Percentiles rank a stretch among this genome's conserved stretches.
Evolutionary conservation across 2,113 vertebrate species (phyloP).

Genomic region (Malurus alboscapulatus): DNA sequence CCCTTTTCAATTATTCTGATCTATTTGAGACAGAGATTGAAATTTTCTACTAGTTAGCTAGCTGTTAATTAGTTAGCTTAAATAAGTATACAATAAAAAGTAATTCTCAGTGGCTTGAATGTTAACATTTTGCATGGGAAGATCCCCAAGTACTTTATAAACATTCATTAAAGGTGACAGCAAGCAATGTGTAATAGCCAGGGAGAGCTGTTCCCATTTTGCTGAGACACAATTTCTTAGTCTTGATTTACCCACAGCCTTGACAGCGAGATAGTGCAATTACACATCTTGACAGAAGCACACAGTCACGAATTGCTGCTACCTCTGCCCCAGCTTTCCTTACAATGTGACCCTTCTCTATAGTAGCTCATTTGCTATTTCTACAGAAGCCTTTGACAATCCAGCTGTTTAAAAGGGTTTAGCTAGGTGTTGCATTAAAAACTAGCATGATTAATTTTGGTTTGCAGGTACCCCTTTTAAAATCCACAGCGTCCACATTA

Average conservation of each 20-base stretch:
- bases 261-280: fast-evolving
- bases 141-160: not conserved
- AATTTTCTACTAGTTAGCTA: not conserved
- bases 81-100: not conserved
- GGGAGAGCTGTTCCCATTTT: not conserved
- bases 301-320: not conserved
- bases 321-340: not conserved
- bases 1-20: not conserved
- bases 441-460: not conserved
- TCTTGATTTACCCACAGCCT: not conserved
- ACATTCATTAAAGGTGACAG: not conserved
- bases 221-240: not conserved
- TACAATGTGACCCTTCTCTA: not conserved
- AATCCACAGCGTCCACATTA: not conserved
- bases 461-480: not conserved
- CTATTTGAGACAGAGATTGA: not conserved
- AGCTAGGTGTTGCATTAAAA: not conserved
- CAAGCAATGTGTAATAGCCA: not conserved
- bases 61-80: not conserved
- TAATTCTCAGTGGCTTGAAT: not conserved
- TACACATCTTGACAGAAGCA: not conserved
- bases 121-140: not conserved
- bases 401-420: not conserved
- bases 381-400: not conserved
- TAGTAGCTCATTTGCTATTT: not conserved